phyloP scores from a whole-genome alignment of 2,113 vertebrate species.

The Phrynosoma blainvillii region DNA sequence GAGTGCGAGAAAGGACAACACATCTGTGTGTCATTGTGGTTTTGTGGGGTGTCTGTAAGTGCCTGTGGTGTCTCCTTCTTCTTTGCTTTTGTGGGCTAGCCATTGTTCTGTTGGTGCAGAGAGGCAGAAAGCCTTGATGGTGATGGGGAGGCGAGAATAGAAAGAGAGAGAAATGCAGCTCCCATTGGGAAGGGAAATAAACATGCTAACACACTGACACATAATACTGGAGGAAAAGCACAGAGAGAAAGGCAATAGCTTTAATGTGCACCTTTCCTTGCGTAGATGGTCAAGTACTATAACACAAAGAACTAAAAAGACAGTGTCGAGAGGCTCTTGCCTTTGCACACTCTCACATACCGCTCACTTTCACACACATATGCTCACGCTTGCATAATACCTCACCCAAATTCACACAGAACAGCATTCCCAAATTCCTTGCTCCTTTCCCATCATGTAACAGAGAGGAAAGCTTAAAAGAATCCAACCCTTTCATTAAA shows the following conservation, averaged over 20 bases:
- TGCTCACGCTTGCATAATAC: not conserved
- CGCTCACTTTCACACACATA: not conserved
- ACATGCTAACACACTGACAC: not conserved
- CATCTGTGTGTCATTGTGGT: not conserved
- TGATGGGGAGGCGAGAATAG: not conserved
- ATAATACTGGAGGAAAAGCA: not conserved
- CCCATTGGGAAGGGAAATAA: not conserved
- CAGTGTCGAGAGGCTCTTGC: not conserved
- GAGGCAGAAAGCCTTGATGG: not conserved
- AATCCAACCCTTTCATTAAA: too few species aligned
- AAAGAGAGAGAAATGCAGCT: not conserved
- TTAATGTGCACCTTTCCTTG: not conserved
- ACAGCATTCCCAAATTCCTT: not conserved
- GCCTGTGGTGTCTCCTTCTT: not conserved
- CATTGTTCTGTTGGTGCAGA: not conserved
- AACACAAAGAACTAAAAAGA: not conserved
- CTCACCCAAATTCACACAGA: not conserved
- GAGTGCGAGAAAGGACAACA: not conserved
- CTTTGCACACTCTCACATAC: not conserved
- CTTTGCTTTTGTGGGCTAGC: not conserved
- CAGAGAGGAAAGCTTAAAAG: not conserved
- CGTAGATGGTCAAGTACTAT: not conserved
- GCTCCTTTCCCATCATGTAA: not conserved
- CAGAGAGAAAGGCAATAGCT: not conserved
- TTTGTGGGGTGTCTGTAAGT: not conserved